Evolutionary conservation across 92 coral and sea anemone species (phyloP).

Genomic region (Heliopora coerulea): DNA sequence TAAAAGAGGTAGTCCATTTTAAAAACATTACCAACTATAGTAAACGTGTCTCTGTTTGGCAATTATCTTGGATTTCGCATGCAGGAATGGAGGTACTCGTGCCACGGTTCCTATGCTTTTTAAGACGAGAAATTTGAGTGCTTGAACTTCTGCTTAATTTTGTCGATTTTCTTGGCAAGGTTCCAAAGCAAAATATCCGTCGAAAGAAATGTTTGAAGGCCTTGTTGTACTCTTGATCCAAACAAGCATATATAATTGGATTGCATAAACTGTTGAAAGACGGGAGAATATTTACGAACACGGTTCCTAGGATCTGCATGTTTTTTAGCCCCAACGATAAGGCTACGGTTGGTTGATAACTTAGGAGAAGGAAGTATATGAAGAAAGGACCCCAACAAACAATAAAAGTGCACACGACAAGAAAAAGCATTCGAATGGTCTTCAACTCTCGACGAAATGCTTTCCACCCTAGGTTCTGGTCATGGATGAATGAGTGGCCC

Average conservation of each 20-base stretch:
- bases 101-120: background rate
- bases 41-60: background rate
- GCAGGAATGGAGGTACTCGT: background rate
- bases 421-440: conserved; percentile 10
- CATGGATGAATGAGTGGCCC: conserved; percentile 23
- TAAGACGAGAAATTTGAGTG: conserved; percentile 7
- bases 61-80: background rate
- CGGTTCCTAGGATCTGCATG: background rate
- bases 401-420: conserved; percentile 16
- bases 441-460: too few species aligned
- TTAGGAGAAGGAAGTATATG: conserved; percentile 12
- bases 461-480: background rate
- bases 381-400: conserved; percentile 37
- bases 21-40: too few species aligned
- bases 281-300: conserved; percentile 62
- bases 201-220: conserved; percentile 73
- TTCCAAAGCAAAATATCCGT: background rate
- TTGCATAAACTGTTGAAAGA: conserved; percentile 90
- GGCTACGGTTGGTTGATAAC: conserved; percentile 14
- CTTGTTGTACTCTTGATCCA: conserved; percentile 77
- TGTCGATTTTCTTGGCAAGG: background rate
- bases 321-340: background rate
- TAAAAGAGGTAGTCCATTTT: too few species aligned
- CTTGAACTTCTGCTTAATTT: background rate
- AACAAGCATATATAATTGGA: conserved; percentile 92